These are phyloP conservation scores for Ceryle rudis DNA, from an alignment of 2,797 vertebrate genomes.

Conservation along the genomic window DNA sequence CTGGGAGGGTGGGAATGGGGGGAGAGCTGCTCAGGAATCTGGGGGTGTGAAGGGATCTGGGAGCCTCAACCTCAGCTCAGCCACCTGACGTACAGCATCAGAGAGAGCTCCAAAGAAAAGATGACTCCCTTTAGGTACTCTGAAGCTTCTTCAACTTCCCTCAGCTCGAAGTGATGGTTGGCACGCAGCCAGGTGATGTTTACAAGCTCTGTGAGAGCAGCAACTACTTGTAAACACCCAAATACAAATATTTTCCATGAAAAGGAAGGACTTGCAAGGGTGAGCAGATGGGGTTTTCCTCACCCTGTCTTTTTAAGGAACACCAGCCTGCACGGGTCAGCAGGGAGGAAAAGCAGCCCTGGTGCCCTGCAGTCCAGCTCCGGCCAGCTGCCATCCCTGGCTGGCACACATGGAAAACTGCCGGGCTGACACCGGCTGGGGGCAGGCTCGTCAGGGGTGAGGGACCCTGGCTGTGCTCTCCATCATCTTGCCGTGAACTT, in stretches of 20 bases:
- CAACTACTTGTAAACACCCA: background rate
- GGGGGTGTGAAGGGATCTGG: background rate
- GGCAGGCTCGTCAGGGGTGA: background rate
- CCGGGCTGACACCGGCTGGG: background rate
- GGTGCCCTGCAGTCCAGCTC: accelerated
- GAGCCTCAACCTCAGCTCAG: background rate
- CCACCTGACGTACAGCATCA: background rate
- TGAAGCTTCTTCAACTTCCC: background rate
- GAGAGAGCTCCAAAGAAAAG: background rate
- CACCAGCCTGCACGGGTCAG: accelerated
- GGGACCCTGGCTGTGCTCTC: background rate
- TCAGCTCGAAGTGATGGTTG: background rate
- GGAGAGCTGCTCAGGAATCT: background rate
- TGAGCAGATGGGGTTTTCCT: background rate
- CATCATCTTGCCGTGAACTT: background rate
- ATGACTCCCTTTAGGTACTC: accelerated
- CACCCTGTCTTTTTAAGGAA: background rate
- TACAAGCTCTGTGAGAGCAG: background rate
- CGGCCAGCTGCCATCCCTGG: accelerated
- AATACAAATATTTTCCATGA: background rate
- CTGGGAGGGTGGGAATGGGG: background rate
- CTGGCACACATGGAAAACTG: background rate
- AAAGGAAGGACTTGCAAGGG: accelerated
- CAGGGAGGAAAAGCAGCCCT: background rate
- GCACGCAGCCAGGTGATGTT: background rate